A percentile compares a stretch with the other conserved stretches of the same genome.
Conservation (phyloP, 2,888 invertebrate species). For the Eupithecia centaureata region DNA sequence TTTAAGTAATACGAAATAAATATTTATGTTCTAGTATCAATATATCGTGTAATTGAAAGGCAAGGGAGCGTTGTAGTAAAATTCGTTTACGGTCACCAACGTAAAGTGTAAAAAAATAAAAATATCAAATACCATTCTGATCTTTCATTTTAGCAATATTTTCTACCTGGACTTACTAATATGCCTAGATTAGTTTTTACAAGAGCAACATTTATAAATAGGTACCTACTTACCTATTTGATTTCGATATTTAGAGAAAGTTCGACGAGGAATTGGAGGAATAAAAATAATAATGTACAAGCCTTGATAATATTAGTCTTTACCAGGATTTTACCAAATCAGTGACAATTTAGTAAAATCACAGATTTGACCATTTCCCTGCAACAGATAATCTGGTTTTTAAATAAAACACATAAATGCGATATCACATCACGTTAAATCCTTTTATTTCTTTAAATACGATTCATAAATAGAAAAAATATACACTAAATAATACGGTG, state of each 20-base stretch:
- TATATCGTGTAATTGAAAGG: constrained; percentile 78
- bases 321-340: too few relatives aligned
- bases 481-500: constrained; percentile 72
- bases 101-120: constrained; percentile 83
- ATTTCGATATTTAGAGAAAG: not conserved
- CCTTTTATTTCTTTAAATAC: constrained; percentile 77
- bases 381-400: not conserved
- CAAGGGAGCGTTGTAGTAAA: constrained; percentile 81
- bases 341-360: too few relatives aligned
- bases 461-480: constrained; percentile 75
- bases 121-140: constrained; percentile 76
- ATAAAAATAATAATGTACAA: not conserved
- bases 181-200: not conserved
- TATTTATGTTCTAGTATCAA: constrained; percentile 84
- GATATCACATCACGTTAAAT: constrained; percentile 79
- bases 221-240: too few relatives aligned
- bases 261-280: not conserved
- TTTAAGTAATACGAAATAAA: constrained; percentile 82
- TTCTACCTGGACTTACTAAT: not conserved
- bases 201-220: not conserved
- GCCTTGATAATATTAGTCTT: not conserved
- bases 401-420: constrained; percentile 56
- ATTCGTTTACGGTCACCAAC: constrained; percentile 82
- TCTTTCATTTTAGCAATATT: constrained; percentile 63
- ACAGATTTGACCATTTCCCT: not conserved